Base-by-base conservation (phyloP, 1,140 invertebrate species). In the Daktulosphaira vitifoliae region DNA sequence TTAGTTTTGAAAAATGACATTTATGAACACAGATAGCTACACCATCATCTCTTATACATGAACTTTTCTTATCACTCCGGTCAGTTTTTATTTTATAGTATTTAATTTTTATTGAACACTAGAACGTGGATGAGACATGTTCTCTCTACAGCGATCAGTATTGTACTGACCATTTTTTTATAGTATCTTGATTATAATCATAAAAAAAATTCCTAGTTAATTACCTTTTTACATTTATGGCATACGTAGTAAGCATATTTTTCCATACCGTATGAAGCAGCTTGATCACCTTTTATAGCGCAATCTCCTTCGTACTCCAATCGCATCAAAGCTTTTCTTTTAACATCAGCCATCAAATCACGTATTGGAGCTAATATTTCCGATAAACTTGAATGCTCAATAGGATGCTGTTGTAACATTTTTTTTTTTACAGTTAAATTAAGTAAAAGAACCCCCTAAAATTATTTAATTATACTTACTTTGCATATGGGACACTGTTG, bases 241-340 rank as follows among this genome's bases (percentile, higher is more conserved):
- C 96, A 99, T 15, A 98, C 92, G 74, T 98, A 98, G 74, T 99
- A 99, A 7, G 96, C 93, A 73, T 98, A 99, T 71, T 92, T 81
- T 70, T 98, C 93, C 90, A 98, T 95, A 2, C 95, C 94, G 76
- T 90, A 93, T 0, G 82, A 79, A 1, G 87, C 85, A 6, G 92
- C 84, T 74, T 97, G 89, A 2, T 86, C 85, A 0, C 23, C 38
- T 9, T 51, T 59, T 18, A 54, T 66, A 9, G 82, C 77, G 5
- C 82, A 78, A 5, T 84, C 81, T 5, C 95, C 95, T 78, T 98
- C 96, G 74, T 98, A 98, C 77, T 98, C 93, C 18, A 98, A 78
- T 71, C 96, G 78, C 90, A 98, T 96, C 29, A 96, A 74, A 0
- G 95, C 94, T 75, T 99, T 98, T 25, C 91, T 82, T 42, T 82